Evolutionary conservation across 2,113 vertebrate species (phyloP).

Genomic region (Cichladusa arquata): DNA sequence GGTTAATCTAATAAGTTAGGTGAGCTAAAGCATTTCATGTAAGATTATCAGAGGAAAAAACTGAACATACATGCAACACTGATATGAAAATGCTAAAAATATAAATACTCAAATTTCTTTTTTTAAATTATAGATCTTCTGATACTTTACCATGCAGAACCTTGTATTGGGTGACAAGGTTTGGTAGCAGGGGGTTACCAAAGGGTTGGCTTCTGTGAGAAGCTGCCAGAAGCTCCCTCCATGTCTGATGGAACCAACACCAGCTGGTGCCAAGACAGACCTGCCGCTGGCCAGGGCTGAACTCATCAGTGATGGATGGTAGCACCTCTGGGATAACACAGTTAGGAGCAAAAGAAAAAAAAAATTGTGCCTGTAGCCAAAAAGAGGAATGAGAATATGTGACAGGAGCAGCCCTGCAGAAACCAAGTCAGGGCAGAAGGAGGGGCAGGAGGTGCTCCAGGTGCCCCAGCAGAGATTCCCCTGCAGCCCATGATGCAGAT

Average conservation of each 20-base stretch:
- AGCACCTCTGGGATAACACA: background rate
- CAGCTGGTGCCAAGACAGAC: background rate
- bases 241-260: rapidly evolving
- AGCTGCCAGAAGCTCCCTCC: background rate
- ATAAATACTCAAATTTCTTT: background rate
- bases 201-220: background rate
- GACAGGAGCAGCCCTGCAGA: background rate
- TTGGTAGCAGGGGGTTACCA: background rate
- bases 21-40: background rate
- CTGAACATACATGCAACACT: background rate
- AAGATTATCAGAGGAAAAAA: background rate
- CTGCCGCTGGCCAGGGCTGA: background rate
- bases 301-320: too few species aligned
- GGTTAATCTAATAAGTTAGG: background rate
- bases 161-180: background rate
- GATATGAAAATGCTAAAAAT: background rate
- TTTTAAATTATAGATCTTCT: background rate
- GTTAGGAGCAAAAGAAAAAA: background rate
- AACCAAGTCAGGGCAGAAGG: background rate
- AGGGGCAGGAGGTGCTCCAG: background rate
- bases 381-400: background rate
- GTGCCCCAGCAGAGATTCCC: background rate
- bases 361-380: background rate
- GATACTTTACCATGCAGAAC: background rate
- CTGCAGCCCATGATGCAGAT: background rate